phyloP scores from a whole-genome alignment of 2,797 vertebrate genomes.

The Coreius guichenoti region DNA sequence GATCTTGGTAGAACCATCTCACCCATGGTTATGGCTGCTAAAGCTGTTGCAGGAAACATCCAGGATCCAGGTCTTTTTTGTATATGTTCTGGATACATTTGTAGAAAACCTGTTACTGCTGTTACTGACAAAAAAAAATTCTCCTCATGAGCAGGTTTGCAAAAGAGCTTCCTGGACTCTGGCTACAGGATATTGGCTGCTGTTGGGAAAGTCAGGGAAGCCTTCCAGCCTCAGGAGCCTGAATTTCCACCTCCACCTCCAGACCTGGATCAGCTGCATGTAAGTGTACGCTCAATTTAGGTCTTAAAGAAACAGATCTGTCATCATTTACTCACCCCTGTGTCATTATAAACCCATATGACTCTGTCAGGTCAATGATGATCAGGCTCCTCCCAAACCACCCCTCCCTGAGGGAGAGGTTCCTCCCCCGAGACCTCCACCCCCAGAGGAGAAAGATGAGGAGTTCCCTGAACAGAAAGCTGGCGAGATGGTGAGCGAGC shows the following conservation, averaged over 20 bases:
- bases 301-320: neutral
- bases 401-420: conserved; percentile 95
- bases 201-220: conserved; percentile 96
- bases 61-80: conserved; percentile 88
- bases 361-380: conserved; percentile 85
- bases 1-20: conserved; percentile 95
- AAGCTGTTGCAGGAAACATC: conserved; percentile 96
- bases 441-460: conserved; percentile 97
- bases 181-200: conserved; percentile 93
- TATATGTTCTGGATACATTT: neutral
- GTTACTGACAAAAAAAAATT: neutral
- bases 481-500: conserved; percentile 95
- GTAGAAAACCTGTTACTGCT: neutral
- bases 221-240: conserved; percentile 94
- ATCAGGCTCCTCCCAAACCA: conserved; percentile 95
- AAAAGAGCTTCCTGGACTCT: conserved; percentile 96
- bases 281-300: conserved; percentile 69
- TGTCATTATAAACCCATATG: neutral
- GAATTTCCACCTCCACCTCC: conserved; percentile 97
- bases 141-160: conserved; percentile 79
- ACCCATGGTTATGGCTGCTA: conserved; percentile 98
- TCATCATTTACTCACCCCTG: neutral
- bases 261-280: conserved; percentile 93
- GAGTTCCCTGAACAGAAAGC: conserved; percentile 97
- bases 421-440: conserved; percentile 93